Conservation (phyloP, 2,797 vertebrate species). For the Microtus obscurus region DNA sequence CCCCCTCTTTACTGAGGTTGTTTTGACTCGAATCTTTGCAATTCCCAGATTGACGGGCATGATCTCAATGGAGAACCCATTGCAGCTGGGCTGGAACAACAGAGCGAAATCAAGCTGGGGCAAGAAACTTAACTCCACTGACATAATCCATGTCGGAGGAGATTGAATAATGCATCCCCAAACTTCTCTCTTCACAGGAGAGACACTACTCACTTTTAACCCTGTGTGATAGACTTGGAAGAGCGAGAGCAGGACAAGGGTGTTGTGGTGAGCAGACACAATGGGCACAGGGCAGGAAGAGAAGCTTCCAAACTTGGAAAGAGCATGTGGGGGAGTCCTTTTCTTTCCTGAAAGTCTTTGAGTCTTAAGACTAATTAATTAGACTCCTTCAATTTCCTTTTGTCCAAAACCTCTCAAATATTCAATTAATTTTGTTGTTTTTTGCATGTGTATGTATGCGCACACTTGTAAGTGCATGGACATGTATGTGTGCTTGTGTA, state of each 20-base stretch:
- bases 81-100: background rate
- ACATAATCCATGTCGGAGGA: background rate
- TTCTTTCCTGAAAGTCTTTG: background rate
- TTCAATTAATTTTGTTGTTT: background rate
- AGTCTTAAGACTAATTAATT: background rate
- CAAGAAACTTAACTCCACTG: background rate
- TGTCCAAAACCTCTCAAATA: background rate
- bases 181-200: background rate
- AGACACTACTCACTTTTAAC: background rate
- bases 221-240: background rate
- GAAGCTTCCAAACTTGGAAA: background rate
- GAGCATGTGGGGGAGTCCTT: background rate
- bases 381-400: background rate
- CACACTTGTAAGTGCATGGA: too few species aligned
- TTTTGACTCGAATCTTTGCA: background rate
- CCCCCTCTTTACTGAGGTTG: background rate
- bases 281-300: background rate
- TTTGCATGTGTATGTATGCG: background rate
- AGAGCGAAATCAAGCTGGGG: background rate
- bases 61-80: background rate
- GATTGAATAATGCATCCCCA: background rate
- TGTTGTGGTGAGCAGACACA: too few species aligned
- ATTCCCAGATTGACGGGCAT: background rate
- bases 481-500: too few species aligned
- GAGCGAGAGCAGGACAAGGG: background rate